Evolutionary conservation across 2,113 vertebrate genomes (phyloP).

Genomic region (Seriola rivoliana): DNA sequence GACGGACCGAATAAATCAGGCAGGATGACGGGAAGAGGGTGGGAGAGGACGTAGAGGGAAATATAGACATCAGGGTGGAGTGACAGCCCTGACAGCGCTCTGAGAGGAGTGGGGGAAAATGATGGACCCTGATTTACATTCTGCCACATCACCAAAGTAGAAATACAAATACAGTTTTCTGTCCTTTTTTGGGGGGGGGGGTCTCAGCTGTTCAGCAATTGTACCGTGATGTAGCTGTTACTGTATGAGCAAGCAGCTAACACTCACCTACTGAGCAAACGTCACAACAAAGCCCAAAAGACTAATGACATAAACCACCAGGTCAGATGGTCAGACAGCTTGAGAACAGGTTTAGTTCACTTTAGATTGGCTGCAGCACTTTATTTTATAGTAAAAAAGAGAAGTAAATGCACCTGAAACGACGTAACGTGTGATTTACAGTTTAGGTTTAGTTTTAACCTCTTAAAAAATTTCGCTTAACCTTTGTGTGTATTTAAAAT

Average conservation of each 20-base stretch:
- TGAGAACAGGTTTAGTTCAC: too few relatives aligned
- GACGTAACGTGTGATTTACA: too few relatives aligned
- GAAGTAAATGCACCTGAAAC: too few relatives aligned
- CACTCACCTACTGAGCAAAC: not conserved
- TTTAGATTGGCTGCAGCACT: too few relatives aligned
- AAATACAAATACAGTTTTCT: not conserved
- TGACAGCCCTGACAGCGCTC: constrained; percentile 37
- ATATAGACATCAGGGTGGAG: constrained; percentile 63
- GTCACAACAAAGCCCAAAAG: too few relatives aligned
- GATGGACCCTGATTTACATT: constrained; percentile 19
- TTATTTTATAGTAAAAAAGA: too few relatives aligned
- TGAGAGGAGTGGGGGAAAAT: constrained; percentile 13
- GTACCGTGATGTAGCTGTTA: constrained; percentile 43
- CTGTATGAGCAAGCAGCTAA: not conserved
- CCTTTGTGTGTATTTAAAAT: too few relatives aligned
- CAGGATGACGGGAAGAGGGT: constrained; percentile 34
- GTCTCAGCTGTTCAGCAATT: not conserved
- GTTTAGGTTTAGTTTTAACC: too few relatives aligned
- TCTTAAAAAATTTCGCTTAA: too few relatives aligned
- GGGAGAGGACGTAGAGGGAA: constrained; percentile 36
- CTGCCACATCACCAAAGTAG: not conserved
- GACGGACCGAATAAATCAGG: constrained; percentile 51
- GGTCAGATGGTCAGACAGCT: too few relatives aligned
- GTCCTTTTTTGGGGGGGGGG: not conserved
- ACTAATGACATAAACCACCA: too few relatives aligned